Evolutionary conservation across 2,113 vertebrate genomes (phyloP), one percentile per base, ranked within the genome.

Genomic region (Ia io): DNA sequence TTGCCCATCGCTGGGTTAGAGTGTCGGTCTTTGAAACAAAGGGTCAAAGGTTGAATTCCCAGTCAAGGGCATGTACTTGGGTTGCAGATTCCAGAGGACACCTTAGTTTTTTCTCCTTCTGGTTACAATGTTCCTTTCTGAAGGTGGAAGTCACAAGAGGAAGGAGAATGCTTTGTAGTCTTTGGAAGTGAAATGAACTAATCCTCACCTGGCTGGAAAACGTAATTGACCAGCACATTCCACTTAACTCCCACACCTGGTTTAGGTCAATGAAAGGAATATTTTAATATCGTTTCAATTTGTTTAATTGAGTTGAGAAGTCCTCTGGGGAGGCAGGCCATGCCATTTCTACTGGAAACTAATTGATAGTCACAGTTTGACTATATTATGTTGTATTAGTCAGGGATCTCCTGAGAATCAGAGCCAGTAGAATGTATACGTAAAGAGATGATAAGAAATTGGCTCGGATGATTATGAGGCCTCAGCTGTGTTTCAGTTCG

Each of bases 241-340:
- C 28, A 56, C 16, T 59, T 79, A 80, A 80, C 5, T 44, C 9
- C 40, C 83, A 91, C 78, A 53, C 76, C 89, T 89, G 51, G 88
- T 82, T 97, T 97, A 97, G 96, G 90, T 96, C 89, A 95, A 80
- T 84, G 95, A 95, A 97, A 93, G 92, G 96, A 97, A 92, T 95
- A 91, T 95, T 95, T 96, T 95, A 91, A 95, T 97, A 97, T 98
- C 95, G 70, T 93, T 3, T 2, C 95, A 94, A 89, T 95, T 89
- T 97, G 86, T 97, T 97, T 97, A 97, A 96, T 96, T 86, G 96
- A 88, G 84, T 84, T 86, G 93, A 95, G 88, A 97, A 97, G 91
- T 90, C 90, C 95, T 94, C 91, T 93, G 85, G 92, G 96, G 92
- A 95, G 90, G 67, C 78, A 90, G 93, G 93, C 84, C 71, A 90